Evolutionary conservation across 2,888 invertebrate species (phyloP).

Genomic region (Orthonychiurus folsomi): DNA sequence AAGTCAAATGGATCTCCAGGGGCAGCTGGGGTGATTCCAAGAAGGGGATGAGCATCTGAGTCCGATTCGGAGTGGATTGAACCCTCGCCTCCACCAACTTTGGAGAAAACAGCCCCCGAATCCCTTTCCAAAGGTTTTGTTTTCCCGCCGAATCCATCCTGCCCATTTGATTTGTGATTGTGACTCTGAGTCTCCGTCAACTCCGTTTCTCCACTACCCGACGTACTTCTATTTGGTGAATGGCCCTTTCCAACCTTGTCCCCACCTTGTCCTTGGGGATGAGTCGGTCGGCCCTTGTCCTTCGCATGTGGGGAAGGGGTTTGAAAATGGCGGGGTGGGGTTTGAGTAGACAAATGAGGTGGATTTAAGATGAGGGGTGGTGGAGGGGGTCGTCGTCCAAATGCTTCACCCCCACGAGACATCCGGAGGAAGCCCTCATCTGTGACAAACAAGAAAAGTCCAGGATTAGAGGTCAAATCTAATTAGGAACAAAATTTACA

Average conservation of each 20-base stretch:
- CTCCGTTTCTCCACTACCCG: background rate
- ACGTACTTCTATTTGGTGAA: background rate
- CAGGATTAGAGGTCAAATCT: conserved; percentile 5
- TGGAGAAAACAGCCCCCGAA: conserved; percentile 59
- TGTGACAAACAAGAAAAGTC: conserved; percentile 23
- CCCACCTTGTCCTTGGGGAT: conserved; percentile 8
- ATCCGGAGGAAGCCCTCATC: conserved; percentile 41
- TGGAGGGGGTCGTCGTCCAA: conserved; percentile 40
- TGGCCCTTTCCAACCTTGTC: conserved; percentile 7
- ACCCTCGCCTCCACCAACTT: conserved; percentile 42
- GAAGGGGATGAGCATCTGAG: conserved; percentile 40
- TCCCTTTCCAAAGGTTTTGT: conserved; percentile 51
- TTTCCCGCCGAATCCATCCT: conserved; percentile 1
- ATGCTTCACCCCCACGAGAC: conserved; percentile 41
- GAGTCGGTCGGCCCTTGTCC: conserved; percentile 12
- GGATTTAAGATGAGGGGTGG: conserved; percentile 39
- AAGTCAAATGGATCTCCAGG: conserved; percentile 48
- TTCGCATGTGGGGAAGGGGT: conserved; percentile 31
- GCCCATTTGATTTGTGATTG: conserved; percentile 25
- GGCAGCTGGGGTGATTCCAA: conserved; percentile 41
- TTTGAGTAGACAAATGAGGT: conserved; percentile 40
- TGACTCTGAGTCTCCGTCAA: background rate
- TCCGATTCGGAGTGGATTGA: conserved; percentile 20
- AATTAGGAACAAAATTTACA: no score
- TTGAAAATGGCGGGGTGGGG: conserved; percentile 35